Evolutionary conservation across 2,888 invertebrate genomes (phyloP), one percentile per base, ranked within the genome.

Genomic region (Autographa gamma): DNA sequence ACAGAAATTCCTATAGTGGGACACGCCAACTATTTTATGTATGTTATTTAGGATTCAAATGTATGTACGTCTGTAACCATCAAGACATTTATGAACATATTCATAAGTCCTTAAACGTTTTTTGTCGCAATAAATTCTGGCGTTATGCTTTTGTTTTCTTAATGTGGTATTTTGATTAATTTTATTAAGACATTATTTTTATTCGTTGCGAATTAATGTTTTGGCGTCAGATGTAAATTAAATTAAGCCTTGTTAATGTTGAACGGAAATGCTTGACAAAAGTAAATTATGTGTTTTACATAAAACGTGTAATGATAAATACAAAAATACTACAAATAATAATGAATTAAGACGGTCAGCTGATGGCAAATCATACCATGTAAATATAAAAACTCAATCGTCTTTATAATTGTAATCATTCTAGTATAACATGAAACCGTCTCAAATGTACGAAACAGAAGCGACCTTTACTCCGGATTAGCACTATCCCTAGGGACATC

Each of bases 1-100:
- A 89, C 91, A 88, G 89, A 91, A 90, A 93, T 92, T 91, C 90
- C 89, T 90, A 86, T 85, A 79, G 86, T 86, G 82, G 86, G 85
- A 86, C 88, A 90, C 85, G 88, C 86, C 83, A 88, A 85, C 88
- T 86, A 88, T 88, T 87, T 85, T 86, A 85, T 86, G 85, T 80
- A 73, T 75, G 74, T 79, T 84, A 83, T 83, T 82, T 82, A 78
- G 76, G 77, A 84, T 82, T 77, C 75, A 76, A 84, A 84, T 80
- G 69, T 78, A 82, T 80, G 77, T 73, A 72, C 65, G 65, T 67
- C 54, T 68, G 75, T 58, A 69, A 71, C 66, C 79, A 81, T 81
- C 80, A 65, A 80, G 73, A 75, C 78, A 69, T 73, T 81, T 83
- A 81, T 81, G 73, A 81, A 61, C 73, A 84, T 77, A 83, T 81